Conservation (phyloP, 2,888 invertebrate genomes). For the Graphium colonna region DNA sequence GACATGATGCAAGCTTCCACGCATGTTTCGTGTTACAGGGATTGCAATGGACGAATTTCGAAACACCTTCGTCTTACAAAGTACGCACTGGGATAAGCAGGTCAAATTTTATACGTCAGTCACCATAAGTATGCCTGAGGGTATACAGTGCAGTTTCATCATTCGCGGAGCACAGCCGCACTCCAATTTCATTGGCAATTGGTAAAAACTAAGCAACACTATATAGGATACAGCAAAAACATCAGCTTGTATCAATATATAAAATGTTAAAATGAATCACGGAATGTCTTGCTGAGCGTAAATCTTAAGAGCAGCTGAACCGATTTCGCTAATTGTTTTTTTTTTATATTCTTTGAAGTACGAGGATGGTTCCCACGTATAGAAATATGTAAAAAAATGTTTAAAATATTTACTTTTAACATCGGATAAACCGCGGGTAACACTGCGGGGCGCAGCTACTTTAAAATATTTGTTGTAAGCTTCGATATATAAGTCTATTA, state of each 20-base stretch:
- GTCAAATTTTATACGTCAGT: not conserved
- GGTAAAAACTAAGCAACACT: no score
- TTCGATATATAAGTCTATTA: no score
- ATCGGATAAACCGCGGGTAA: no score
- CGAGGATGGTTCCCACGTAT: no score
- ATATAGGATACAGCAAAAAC: not conserved
- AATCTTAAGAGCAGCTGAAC: no score
- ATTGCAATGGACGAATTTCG: constrained; percentile 17
- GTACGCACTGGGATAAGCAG: not conserved
- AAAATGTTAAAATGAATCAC: not conserved
- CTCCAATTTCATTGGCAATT: not conserved
- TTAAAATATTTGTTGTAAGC: no score
- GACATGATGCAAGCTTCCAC: constrained; percentile 19
- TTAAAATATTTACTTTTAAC: no score
- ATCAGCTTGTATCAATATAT: not conserved
- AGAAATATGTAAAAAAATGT: no score
- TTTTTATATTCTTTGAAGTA: no score
- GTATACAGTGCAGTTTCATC: not conserved
- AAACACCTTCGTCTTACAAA: constrained; percentile 7
- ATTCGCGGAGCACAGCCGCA: not conserved
- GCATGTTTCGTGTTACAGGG: constrained; percentile 21
- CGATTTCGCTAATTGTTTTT: no score
- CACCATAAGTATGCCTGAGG: not conserved
- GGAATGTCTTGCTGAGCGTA: no score
- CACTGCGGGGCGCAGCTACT: no score